Base-by-base conservation (phyloP, 53 echinoderm and acorn worm genomes). In the Luidia sarsii region DNA sequence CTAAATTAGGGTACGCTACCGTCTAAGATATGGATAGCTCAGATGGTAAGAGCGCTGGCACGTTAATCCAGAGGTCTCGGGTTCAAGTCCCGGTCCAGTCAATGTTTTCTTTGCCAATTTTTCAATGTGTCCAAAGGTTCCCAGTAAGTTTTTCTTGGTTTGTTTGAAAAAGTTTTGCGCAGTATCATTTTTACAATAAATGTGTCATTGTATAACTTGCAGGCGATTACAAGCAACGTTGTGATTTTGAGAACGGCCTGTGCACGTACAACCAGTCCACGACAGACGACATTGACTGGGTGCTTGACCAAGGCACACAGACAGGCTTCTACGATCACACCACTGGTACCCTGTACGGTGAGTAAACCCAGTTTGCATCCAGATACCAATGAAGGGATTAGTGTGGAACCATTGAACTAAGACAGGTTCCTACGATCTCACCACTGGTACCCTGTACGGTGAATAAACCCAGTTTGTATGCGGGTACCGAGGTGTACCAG, bases 271-370 rank as follows among this genome's bases (percentile, higher is more conserved):
- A 50, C 10, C 93, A 97, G 60, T 83, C 82, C 31, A 62, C 43
- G 1, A 87, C 94, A 28, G 94, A 93, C 71, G 91, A 94, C 45
- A 72, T 90, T 32, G 85, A 99, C 69, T 95, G 99, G 99, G 38
- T 81, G 7, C 68, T 85, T 68, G 69, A 90, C 55, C 85, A 88
- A 48, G 95, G 92, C 36, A 67, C 48, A 20, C 72, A 84, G 35
- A 59, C 54, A 0, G 71, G 72, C 14, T 68, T 67, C 69, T 82
- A 81, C 15, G 95, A 95, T 67, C 95, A 95, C 66, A 92, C 95
- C 38, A 90, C 90, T 1, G 87, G 87, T 38, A 83, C 64, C 22
- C 83, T 83, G 10, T 64, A 80, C 43, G 95, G 95, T 95, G 54
- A 65, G 81, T 52, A 4, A 5, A 63, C 27, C 14, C 8, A 7